Evolutionary conservation across 2,888 invertebrate species (phyloP).

Genomic region (Drosophila melanocephala): DNA sequence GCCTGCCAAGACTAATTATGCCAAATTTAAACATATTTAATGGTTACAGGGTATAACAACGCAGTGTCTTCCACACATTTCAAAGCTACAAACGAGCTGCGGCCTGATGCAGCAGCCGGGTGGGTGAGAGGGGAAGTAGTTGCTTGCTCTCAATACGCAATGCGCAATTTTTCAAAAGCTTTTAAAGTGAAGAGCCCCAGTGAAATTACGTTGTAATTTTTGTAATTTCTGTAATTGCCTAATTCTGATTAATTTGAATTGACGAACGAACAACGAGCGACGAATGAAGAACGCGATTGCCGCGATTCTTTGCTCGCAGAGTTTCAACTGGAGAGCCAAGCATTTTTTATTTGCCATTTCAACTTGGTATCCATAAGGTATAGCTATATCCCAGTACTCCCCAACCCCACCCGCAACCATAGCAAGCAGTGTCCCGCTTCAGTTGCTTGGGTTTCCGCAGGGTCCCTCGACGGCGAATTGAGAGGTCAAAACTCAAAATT

Average conservation of each 20-base stretch:
- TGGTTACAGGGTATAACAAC: constrained; percentile 1
- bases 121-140: background rate
- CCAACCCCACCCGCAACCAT: background rate
- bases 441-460: constrained; percentile 5
- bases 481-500: constrained; percentile 82
- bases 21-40: background rate
- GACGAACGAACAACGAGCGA: constrained; percentile 44
- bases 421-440: background rate
- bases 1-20: background rate
- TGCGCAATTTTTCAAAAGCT: constrained; percentile 81
- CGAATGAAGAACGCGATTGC: background rate
- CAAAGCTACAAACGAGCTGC: constrained; percentile 53
- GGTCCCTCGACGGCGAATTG: constrained; percentile 75
- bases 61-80: constrained; percentile 5
- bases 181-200: constrained; percentile 74
- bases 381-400: constrained; percentile 20
- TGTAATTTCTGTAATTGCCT: constrained; percentile 85
- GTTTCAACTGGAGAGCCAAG: constrained; percentile 47
- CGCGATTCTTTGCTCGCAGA: background rate
- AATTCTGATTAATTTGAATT: constrained; percentile 84
- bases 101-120: constrained; percentile 16
- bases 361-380: constrained; percentile 18
- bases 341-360: constrained; percentile 5
- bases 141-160: constrained; percentile 67
- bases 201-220: constrained; percentile 84